phyloP scores from a whole-genome alignment of 92 coral and sea anemone genomes.

The Plumapathes pennacea region DNA sequence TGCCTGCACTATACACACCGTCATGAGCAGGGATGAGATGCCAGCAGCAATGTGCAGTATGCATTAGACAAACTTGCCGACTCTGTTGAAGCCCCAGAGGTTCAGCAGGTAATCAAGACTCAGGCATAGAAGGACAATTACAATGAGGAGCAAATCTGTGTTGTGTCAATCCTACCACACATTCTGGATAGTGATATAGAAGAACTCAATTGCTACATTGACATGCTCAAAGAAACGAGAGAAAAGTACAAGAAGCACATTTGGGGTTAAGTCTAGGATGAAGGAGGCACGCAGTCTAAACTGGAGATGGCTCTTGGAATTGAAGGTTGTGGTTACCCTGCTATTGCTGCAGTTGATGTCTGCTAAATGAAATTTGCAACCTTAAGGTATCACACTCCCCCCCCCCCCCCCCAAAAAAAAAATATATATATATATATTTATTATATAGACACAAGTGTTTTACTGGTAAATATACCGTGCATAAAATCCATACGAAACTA shows the following conservation, averaged over 20 bases:
- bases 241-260: constrained; percentile 73
- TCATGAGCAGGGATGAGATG: constrained; percentile 60
- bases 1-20: constrained; percentile 74
- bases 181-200: constrained; percentile 75
- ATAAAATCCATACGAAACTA: too few species aligned
- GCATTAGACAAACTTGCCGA: constrained; percentile 65
- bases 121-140: constrained; percentile 49
- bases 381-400: constrained; percentile 61
- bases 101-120: constrained; percentile 32
- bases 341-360: constrained; percentile 66
- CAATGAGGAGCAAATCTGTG: constrained; percentile 69
- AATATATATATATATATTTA: too few species aligned
- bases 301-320: constrained; percentile 74
- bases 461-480: too few species aligned
- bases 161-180: constrained; percentile 71
- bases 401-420: too few species aligned
- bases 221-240: constrained; percentile 66
- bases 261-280: constrained; percentile 86
- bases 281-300: constrained; percentile 74
- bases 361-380: constrained; percentile 69
- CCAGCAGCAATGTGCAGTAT: constrained; percentile 72
- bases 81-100: constrained; percentile 65
- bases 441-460: too few species aligned
- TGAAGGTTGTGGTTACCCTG: constrained; percentile 89
- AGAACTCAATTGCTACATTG: constrained; percentile 59